A percentile compares a stretch with the other conserved stretches of the same genome.
Evolutionary conservation across 2,797 vertebrate genomes (phyloP).

Genomic region (Tamandua tetradactyla): DNA sequence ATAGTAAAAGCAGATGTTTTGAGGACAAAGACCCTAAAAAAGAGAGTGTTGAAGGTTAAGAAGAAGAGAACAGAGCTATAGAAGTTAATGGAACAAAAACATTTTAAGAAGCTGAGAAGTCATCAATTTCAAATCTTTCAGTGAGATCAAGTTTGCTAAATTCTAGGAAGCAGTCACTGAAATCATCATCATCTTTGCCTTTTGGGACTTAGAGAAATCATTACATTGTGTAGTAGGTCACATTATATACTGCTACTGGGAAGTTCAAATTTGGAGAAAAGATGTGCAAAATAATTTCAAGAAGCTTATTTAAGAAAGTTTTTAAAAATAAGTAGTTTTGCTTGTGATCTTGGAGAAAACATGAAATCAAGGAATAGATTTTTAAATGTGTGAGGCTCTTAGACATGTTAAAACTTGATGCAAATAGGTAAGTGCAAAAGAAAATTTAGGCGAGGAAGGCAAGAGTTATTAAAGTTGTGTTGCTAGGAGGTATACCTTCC

Average conservation of each 20-base stretch:
- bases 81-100: not conserved
- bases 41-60: not conserved
- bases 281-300: not conserved
- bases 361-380: not conserved
- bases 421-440: not conserved
- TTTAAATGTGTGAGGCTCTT: not conserved
- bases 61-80: not conserved
- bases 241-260: not conserved
- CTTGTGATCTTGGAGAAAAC: not conserved
- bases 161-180: not conserved
- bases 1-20: not conserved
- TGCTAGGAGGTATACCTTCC: not conserved
- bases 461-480: not conserved
- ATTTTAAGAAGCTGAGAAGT: not conserved
- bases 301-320: not conserved
- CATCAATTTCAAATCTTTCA: not conserved
- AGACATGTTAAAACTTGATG: not conserved
- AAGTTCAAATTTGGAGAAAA: not conserved
- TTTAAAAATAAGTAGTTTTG: not conserved
- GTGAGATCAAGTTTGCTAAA: not conserved
- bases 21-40: not conserved
- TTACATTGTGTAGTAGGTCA: not conserved
- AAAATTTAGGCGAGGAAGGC: not conserved
- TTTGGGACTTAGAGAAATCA: not conserved
- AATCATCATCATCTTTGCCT: not conserved